phyloP scores from a whole-genome alignment of 2,888 invertebrate species.

The Lasioglossum morio region DNA sequence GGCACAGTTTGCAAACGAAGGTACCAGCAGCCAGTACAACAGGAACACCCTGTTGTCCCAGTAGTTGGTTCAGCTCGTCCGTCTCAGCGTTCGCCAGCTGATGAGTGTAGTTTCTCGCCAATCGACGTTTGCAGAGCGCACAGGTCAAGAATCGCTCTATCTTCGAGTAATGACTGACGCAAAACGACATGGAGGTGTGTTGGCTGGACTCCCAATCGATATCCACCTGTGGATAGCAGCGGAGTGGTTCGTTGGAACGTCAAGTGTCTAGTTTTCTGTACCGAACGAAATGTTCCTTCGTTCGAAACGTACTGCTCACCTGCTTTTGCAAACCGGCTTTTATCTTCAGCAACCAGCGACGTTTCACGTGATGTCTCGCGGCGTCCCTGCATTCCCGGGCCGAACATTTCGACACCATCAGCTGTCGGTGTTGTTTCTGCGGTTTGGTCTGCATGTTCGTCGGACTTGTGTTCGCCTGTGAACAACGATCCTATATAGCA shows the following conservation, averaged over 20 bases:
- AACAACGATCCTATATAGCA: not conserved
- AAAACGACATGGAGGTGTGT: slow-evolving; percentile 82
- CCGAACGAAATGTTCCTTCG: not conserved
- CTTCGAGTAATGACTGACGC: slow-evolving; percentile 89
- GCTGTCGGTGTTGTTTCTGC: slow-evolving; percentile 81
- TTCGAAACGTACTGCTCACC: slow-evolving; percentile 64
- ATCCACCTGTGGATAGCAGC: slow-evolving; percentile 78
- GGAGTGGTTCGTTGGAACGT: not conserved
- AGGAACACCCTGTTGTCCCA: slow-evolving; percentile 89
- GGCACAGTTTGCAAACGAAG: slow-evolving; percentile 93
- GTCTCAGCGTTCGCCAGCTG: slow-evolving; percentile 87
- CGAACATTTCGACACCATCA: slow-evolving; percentile 81
- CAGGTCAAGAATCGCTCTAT: slow-evolving; percentile 91
- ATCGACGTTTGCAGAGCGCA: slow-evolving; percentile 90
- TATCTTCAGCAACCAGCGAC: slow-evolving; percentile 84
- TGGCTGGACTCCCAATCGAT: slow-evolving; percentile 84
- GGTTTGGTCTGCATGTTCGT: slow-evolving; percentile 82
- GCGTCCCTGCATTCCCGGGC: slow-evolving; percentile 82
- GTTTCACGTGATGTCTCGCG: slow-evolving; percentile 83
- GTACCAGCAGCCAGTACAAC: slow-evolving; percentile 89
- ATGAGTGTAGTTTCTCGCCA: slow-evolving; percentile 92
- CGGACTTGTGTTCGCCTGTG: slow-evolving; percentile 82
- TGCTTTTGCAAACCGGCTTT: slow-evolving; percentile 80
- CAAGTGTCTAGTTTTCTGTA: not conserved
- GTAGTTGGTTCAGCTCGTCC: slow-evolving; percentile 85